A percentile compares a stretch with the other conserved stretches of the same genome.
These are phyloP conservation scores for Mesochorus sp. DNA, from an alignment of 2,888 invertebrate species.

Conservation along the genomic window DNA sequence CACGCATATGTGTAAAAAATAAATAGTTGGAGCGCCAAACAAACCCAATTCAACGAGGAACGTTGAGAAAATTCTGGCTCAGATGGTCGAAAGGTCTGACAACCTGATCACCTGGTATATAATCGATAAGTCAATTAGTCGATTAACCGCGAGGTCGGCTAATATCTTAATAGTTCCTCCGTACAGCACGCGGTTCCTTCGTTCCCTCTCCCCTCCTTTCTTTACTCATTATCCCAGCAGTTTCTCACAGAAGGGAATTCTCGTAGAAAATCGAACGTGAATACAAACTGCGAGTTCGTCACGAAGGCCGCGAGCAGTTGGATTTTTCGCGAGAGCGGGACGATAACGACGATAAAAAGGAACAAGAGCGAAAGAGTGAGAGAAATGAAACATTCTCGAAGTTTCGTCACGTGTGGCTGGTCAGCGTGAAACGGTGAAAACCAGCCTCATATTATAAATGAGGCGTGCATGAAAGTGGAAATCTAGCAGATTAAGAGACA, in stretches of 20 bases:
- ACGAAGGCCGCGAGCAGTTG: constrained; percentile 35
- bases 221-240: constrained; percentile 36
- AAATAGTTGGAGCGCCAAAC: constrained; percentile 21
- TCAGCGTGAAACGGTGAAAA: constrained; percentile 70
- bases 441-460: constrained; percentile 68
- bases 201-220: constrained; percentile 3
- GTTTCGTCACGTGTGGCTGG: constrained; percentile 70
- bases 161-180: constrained; percentile 53
- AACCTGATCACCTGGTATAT: constrained; percentile 29
- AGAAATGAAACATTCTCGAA: constrained; percentile 62
- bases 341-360: constrained; percentile 21
- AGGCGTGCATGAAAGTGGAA: constrained; percentile 72
- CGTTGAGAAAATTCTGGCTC: constrained; percentile 27
- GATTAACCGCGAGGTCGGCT: constrained; percentile 41
- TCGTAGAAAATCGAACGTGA: constrained; percentile 12
- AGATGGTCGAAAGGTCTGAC: constrained; percentile 30
- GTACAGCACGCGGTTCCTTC: not conserved
- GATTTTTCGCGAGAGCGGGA: constrained; percentile 40
- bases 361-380: not conserved
- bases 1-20: constrained; percentile 1
- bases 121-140: constrained; percentile 59
- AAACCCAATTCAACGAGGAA: constrained; percentile 18
- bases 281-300: constrained; percentile 29
- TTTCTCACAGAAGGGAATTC: constrained; percentile 19
- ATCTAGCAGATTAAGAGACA: constrained; percentile 61